Conservation (phyloP, 2,888 invertebrate genomes). For the Plagodis dolabraria region DNA sequence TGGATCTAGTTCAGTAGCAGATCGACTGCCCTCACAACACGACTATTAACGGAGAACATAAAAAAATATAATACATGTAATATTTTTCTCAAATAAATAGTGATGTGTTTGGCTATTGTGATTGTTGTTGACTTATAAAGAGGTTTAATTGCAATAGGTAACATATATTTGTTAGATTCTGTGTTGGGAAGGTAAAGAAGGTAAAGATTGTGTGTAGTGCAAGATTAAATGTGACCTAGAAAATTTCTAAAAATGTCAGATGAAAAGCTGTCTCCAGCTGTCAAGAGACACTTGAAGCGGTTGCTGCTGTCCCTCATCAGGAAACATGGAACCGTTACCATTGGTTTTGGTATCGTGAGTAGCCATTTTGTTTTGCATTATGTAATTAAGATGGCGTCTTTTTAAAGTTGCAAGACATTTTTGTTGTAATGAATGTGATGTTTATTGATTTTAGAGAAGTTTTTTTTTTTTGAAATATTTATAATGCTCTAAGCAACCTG, state of each 20-base stretch:
- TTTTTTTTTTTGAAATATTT: too few species aligned
- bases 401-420: not conserved
- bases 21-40: not conserved
- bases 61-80: too few species aligned
- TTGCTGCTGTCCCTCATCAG: not conserved
- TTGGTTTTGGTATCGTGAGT: conserved; percentile 25
- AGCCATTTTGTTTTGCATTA: conserved; percentile 15
- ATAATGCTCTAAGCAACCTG: too few species aligned
- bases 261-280: not conserved
- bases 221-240: conserved; percentile 3
- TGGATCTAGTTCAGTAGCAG: conserved; percentile 17
- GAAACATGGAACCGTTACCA: conserved; percentile 19
- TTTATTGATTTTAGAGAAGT: too few species aligned
- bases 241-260: conserved; percentile 1
- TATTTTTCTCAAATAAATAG: too few species aligned
- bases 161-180: too few species aligned
- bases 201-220: not conserved
- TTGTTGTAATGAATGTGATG: too few species aligned
- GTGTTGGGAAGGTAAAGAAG: not conserved
- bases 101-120: too few species aligned
- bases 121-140: too few species aligned
- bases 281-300: conserved; percentile 6
- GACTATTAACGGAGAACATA: too few species aligned
- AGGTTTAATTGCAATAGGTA: too few species aligned
- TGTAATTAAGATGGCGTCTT: not conserved